A percentile compares a stretch with the other conserved stretches of the same genome.
Conservation (phyloP, 23 tunicate genomes). For the Corella eumyota region DNA sequence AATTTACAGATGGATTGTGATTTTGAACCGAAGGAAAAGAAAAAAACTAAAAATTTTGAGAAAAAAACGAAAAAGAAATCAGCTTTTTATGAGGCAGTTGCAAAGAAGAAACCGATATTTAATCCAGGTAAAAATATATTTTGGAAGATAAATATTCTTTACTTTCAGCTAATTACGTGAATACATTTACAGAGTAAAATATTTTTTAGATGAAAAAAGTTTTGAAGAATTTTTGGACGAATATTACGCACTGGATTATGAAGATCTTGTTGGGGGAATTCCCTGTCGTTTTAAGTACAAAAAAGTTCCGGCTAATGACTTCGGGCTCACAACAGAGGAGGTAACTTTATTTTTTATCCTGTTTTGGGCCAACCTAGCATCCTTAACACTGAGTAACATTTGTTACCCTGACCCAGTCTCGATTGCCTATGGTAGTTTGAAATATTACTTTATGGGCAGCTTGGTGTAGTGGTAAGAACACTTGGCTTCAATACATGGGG, state of each 20-base stretch:
- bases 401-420: too few species aligned
- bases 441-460: too few species aligned
- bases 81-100: constrained; percentile 48
- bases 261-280: constrained; percentile 71
- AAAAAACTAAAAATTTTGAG: too few species aligned
- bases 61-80: too few species aligned
- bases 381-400: too few species aligned
- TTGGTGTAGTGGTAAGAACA: too few species aligned
- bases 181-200: too few species aligned
- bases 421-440: too few species aligned
- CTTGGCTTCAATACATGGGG: too few species aligned
- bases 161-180: too few species aligned
- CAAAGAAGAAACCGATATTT: constrained; percentile 34
- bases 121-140: constrained; percentile 50
- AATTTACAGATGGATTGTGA: constrained; percentile 70
- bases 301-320: constrained; percentile 45
- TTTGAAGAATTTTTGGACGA: constrained; percentile 66
- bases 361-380: too few species aligned
- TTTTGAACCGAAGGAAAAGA: constrained; percentile 41
- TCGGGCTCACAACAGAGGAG: constrained; percentile 77
- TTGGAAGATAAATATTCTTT: too few species aligned
- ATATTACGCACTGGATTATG: constrained; percentile 80
- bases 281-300: constrained; percentile 78
- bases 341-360: constrained; percentile 7
- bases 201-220: constrained; percentile 33